Evolutionary conservation across 2,888 invertebrate genomes (phyloP).

Genomic region (Machimus rusticus): DNA sequence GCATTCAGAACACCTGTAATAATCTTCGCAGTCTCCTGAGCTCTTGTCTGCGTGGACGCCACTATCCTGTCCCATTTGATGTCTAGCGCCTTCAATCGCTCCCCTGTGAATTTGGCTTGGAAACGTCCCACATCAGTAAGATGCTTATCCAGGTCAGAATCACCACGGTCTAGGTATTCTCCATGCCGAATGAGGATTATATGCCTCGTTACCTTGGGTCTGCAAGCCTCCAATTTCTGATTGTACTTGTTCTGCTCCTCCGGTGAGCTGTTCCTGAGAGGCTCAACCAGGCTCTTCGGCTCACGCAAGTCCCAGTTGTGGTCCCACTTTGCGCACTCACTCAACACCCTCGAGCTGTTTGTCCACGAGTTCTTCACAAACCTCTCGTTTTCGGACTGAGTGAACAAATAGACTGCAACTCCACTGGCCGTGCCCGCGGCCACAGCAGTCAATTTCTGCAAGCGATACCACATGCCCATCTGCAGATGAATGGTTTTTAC

Average conservation of each 20-base stretch:
- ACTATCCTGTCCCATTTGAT: conserved; percentile 82
- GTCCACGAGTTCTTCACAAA: conserved; percentile 74
- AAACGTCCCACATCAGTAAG: conserved; percentile 82
- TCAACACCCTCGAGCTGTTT: conserved; percentile 58
- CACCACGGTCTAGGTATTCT: conserved; percentile 83
- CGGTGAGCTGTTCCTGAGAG: conserved; percentile 62
- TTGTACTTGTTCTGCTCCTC: conserved; percentile 75
- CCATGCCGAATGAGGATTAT: conserved; percentile 93
- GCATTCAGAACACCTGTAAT: conserved; percentile 76
- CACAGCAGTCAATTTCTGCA: conserved; percentile 58
- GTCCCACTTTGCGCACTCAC: conserved; percentile 75
- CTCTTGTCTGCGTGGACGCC: conserved; percentile 92
- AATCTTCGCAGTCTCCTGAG: conserved; percentile 88
- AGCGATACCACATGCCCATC: conserved; percentile 49
- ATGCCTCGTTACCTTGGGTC: conserved; percentile 71
- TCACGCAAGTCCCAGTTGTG: conserved; percentile 89
- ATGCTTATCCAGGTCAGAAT: conserved; percentile 74
- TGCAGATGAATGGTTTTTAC: neutral
- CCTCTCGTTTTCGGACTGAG: conserved; percentile 62
- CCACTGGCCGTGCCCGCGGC: conserved; percentile 74
- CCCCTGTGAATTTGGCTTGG: conserved; percentile 88
- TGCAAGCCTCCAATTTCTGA: conserved; percentile 70
- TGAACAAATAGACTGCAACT: conserved; percentile 69
- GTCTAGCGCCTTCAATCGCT: conserved; percentile 77
- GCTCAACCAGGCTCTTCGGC: conserved; percentile 75